Evolutionary conservation across 2,888 invertebrate genomes (phyloP).

Genomic region (Diplolepis rosae): DNA sequence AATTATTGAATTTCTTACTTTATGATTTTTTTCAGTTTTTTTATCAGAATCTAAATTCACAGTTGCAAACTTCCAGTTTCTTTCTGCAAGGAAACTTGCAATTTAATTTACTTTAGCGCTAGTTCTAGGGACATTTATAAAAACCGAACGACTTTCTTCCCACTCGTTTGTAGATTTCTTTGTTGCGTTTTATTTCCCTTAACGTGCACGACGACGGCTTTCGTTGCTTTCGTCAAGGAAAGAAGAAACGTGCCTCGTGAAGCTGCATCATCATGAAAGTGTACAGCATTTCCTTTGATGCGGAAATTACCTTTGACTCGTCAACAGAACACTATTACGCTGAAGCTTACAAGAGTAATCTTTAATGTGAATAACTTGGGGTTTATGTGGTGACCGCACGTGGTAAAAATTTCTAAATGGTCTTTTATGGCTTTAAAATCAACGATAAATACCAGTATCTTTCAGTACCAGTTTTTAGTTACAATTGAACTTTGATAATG

Average conservation of each 20-base stretch:
- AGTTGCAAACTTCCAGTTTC: too few relatives aligned
- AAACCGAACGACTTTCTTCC: background rate
- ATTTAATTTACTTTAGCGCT: background rate
- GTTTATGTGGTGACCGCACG: background rate
- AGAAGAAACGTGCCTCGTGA: background rate
- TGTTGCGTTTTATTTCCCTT: background rate
- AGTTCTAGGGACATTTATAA: background rate
- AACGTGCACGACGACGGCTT: background rate
- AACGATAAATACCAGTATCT: slow-evolving; percentile 4
- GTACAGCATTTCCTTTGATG: background rate
- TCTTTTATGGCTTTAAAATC: background rate
- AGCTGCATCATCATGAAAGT: background rate
- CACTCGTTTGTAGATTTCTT: background rate
- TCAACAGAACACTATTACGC: background rate
- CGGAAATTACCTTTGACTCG: background rate
- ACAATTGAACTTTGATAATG: slow-evolving; percentile 5
- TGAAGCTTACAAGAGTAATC: background rate
- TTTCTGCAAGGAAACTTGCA: too few relatives aligned
- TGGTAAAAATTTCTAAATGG: background rate
- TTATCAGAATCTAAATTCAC: too few relatives aligned
- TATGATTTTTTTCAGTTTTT: too few relatives aligned
- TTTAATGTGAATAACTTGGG: background rate
- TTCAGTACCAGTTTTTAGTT: slow-evolving; percentile 5
- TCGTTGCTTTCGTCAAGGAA: background rate
- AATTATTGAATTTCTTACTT: too few relatives aligned